Evolutionary conservation across 1,140 invertebrate genomes (phyloP).

Genomic region (Potamilus streckersoni): DNA sequence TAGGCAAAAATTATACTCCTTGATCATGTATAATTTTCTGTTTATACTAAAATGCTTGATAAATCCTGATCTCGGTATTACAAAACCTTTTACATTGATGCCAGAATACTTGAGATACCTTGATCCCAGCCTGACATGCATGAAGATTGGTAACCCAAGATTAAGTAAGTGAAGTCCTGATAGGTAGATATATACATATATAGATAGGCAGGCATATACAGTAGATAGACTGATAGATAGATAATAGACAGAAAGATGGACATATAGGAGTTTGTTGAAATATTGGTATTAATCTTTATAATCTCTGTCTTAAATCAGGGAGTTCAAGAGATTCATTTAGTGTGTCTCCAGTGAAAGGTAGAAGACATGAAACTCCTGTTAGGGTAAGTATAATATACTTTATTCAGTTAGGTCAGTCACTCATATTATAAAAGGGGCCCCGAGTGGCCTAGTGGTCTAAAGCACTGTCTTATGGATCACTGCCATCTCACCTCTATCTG

Average conservation of each 20-base stretch:
- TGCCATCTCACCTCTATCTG: too few relatives aligned
- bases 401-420: background rate
- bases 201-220: too few relatives aligned
- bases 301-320: background rate
- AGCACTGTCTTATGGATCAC: too few relatives aligned
- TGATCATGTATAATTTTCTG: background rate
- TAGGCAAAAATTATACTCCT: background rate
- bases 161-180: background rate
- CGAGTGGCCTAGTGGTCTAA: too few relatives aligned
- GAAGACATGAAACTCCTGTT: conserved; percentile 42
- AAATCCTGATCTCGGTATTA: too few relatives aligned
- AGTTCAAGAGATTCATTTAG: conserved; percentile 19
- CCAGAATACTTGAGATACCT: background rate
- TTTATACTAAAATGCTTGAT: too few relatives aligned
- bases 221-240: too few relatives aligned
- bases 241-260: too few relatives aligned
- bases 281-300: background rate
- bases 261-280: background rate
- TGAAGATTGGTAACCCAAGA: background rate
- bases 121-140: background rate
- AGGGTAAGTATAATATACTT: conserved; percentile 33
- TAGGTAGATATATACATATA: too few relatives aligned
- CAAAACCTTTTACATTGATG: background rate
- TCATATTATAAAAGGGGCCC: too few relatives aligned
- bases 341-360: conserved; percentile 36